phyloP scores from a whole-genome alignment of 2,113 vertebrate species.

The Tretioscincus oriximinensis region DNA sequence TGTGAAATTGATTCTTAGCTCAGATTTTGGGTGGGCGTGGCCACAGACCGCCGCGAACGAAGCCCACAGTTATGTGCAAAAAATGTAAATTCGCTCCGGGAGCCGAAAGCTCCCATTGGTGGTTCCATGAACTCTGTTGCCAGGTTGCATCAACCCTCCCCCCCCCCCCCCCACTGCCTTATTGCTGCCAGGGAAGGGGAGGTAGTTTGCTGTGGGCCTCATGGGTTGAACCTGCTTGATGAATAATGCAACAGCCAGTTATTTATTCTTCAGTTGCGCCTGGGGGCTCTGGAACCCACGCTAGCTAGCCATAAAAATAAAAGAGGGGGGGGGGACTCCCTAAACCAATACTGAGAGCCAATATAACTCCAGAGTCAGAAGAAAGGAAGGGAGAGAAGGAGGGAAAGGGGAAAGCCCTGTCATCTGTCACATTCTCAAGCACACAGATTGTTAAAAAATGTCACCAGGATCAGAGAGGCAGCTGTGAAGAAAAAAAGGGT shows the following conservation, averaged over 20 bases:
- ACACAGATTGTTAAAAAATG: background rate
- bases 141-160: slow-evolving; percentile 3
- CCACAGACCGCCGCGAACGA: background rate
- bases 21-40: slow-evolving; percentile 13
- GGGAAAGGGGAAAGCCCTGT: background rate
- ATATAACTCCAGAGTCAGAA: background rate
- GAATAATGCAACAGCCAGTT: slow-evolving; percentile 20
- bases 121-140: background rate
- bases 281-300: background rate
- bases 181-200: slow-evolving; percentile 1
- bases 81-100: background rate
- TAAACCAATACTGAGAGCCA: background rate
- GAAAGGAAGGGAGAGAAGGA: background rate
- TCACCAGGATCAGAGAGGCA: background rate
- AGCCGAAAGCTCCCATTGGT: background rate
- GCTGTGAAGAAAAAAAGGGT: background rate
- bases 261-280: slow-evolving; percentile 23
- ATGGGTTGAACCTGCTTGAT: background rate
- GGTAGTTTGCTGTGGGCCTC: background rate
- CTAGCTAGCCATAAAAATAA: background rate
- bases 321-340: too few relatives aligned
- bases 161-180: background rate
- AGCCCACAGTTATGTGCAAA: background rate
- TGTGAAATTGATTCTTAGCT: slow-evolving; percentile 46
- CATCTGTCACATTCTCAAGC: background rate